phyloP scores from a whole-genome alignment of 2,113 vertebrate species.

The Numida meleagris region DNA sequence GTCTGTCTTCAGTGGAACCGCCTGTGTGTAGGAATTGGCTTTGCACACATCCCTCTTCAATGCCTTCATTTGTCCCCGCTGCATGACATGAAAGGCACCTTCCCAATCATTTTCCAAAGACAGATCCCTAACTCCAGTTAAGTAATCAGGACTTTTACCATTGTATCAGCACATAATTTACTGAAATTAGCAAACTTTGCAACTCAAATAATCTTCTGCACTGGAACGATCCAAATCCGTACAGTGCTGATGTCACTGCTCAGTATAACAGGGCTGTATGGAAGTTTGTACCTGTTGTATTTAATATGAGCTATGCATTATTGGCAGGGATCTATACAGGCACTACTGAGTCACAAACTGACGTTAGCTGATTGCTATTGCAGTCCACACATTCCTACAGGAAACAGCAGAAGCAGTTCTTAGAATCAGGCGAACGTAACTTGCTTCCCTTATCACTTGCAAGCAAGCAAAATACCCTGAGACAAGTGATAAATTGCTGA shows the following conservation, averaged over 20 bases:
- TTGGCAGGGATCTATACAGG: neutral
- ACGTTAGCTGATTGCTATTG: neutral
- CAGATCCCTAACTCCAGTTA: neutral
- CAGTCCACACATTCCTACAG: neutral
- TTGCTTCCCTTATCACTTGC: neutral
- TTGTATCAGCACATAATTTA: neutral
- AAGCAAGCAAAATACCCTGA: neutral
- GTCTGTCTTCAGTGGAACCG: neutral
- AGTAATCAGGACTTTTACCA: neutral
- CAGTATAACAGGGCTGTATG: neutral
- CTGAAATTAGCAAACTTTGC: neutral
- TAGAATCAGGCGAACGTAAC: neutral
- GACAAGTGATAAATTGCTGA: neutral
- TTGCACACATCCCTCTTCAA: neutral
- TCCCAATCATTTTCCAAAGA: neutral
- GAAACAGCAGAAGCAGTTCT: neutral
- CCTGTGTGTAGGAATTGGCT: neutral
- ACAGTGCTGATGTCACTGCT: neutral
- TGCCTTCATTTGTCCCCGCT: neutral
- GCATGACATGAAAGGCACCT: neutral
- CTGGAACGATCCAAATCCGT: neutral
- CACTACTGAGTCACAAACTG: neutral
- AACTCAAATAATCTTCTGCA: neutral
- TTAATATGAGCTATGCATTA: neutral
- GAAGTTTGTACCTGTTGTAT: neutral